A percentile compares a stretch with the other conserved stretches of the same genome.
These are phyloP conservation scores for Zygogramma bicolorata DNA, from an alignment of 2,888 invertebrate genomes.

Conservation along the genomic window DNA sequence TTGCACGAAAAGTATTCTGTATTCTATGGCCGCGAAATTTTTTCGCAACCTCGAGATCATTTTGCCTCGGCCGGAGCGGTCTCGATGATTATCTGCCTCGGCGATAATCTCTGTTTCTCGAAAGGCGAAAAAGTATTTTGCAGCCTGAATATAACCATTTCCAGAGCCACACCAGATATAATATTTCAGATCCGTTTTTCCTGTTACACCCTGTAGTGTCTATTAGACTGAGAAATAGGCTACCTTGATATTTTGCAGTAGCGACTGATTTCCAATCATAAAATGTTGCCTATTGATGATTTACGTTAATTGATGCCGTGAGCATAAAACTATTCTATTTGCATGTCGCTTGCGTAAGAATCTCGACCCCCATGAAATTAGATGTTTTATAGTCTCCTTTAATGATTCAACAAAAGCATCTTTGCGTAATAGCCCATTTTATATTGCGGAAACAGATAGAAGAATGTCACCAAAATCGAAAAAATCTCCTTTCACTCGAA, in stretches of 20 bases:
- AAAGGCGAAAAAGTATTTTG: no score
- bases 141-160: no score
- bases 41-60: no score
- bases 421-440: background rate
- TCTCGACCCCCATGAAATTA: background rate
- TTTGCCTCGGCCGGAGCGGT: no score
- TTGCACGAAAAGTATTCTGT: no score
- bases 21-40: no score
- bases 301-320: background rate
- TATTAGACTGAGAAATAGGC: background rate
- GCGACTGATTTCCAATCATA: background rate
- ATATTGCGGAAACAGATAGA: background rate
- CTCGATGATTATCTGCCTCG: no score
- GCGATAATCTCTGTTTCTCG: no score
- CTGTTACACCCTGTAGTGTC: no score
- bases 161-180: no score
- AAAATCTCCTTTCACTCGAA: background rate
- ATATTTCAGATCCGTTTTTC: no score
- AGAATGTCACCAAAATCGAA: background rate
- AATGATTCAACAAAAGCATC: slow-evolving; percentile 1
- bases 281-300: background rate
- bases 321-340: background rate
- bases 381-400: background rate
- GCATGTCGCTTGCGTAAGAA: background rate
- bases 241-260: background rate